Evolutionary conservation across 2,888 invertebrate species (phyloP).

Genomic region (Diploptera punctata): DNA sequence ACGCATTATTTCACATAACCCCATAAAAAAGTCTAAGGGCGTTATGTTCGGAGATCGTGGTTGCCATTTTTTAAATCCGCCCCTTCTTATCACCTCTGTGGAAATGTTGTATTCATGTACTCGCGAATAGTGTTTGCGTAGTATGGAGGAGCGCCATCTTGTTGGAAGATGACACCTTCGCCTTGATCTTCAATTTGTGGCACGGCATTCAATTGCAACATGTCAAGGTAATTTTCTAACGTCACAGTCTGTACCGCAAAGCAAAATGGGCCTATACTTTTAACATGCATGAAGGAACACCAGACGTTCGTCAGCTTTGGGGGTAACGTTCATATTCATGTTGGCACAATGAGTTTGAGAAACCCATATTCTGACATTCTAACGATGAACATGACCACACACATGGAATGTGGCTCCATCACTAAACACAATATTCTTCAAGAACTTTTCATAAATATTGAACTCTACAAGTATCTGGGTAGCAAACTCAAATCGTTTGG

Average conservation of each 20-base stretch:
- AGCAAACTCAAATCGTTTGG: background rate
- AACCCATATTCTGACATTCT: conserved; percentile 6
- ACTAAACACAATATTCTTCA: conserved; percentile 14
- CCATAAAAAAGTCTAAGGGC: background rate
- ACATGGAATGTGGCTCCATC: no score
- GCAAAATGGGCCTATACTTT: background rate
- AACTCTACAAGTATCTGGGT: background rate
- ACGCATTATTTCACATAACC: background rate
- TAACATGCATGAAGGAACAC: conserved; percentile 1
- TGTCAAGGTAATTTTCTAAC: background rate
- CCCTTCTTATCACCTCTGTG: conserved; percentile 5
- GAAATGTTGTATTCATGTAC: background rate
- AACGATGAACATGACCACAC: conserved; percentile 22
- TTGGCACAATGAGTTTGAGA: background rate
- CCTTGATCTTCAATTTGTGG: no score
- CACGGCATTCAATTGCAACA: conserved; percentile 15
- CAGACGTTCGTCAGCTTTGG: conserved; percentile 5
- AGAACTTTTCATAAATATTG: background rate
- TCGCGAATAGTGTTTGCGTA: background rate
- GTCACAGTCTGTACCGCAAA: background rate
- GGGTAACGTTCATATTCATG: conserved; percentile 4
- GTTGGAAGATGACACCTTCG: no score
- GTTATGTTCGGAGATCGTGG: background rate
- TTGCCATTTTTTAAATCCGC: background rate
- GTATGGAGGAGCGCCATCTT: background rate